These are phyloP conservation scores for Dryocosmus kuriphilus DNA, from an alignment of 2,888 invertebrate genomes.

Conservation along the genomic window DNA sequence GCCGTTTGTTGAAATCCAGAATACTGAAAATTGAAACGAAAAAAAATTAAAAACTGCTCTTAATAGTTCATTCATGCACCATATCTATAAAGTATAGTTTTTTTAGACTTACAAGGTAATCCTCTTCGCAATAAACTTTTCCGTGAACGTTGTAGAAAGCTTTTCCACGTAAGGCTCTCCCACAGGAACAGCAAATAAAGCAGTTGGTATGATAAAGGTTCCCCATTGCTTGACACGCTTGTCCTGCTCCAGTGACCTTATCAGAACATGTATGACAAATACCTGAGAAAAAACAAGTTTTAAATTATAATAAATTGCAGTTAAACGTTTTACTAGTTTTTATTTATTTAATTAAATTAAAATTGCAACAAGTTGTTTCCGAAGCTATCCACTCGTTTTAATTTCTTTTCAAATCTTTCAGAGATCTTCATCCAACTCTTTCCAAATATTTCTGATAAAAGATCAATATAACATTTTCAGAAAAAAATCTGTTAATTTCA, in stretches of 20 bases:
- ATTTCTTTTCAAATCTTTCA: too few relatives aligned
- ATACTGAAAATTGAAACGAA: conserved; percentile 83
- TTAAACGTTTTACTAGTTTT: neutral
- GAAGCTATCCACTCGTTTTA: too few relatives aligned
- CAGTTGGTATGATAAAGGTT: conserved; percentile 98
- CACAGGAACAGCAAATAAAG: conserved; percentile 98
- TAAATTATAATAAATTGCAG: conserved; percentile 7
- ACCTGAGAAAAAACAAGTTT: conserved; percentile 80
- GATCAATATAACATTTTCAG: too few relatives aligned
- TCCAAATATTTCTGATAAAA: too few relatives aligned
- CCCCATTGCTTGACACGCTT: conserved; percentile 99
- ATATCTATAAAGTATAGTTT: neutral
- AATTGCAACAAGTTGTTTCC: neutral
- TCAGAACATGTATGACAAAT: conserved; percentile 97
- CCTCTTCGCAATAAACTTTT: conserved; percentile 98
- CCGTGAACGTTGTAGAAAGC: conserved; percentile 99
- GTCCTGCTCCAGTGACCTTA: conserved; percentile 96
- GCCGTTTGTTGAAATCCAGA: conserved; percentile 99
- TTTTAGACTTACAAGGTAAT: conserved; percentile 88
- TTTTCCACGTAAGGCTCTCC: conserved; percentile 95
- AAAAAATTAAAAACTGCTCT: too few relatives aligned
- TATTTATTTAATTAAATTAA: neutral
- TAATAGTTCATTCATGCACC: neutral
- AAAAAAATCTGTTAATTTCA: too few relatives aligned
- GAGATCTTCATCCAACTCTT: too few relatives aligned